Evolutionary conservation across 2,113 vertebrate genomes (phyloP), one percentile per base, ranked within the genome.

Genomic region (Spheniscus mendiculus): DNA sequence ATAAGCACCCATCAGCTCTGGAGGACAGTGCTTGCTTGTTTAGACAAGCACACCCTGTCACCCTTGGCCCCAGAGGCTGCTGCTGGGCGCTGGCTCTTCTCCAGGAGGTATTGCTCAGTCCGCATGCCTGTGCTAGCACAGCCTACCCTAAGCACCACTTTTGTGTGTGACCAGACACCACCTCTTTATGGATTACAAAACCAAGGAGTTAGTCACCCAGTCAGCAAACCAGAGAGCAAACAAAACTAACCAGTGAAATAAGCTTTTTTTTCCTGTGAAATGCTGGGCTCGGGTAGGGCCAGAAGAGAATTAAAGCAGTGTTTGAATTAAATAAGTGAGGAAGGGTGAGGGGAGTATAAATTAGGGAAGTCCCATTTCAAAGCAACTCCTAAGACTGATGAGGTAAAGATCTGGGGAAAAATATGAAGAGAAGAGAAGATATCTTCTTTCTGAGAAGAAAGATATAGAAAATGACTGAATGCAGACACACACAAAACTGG

Each of bases 291-390:
- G 10, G 29, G 65, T n/a, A 89, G 16, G 50, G 27, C 16, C 4
- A 2, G 44, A 72, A 76, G 16, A 62, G 5, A 10, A 67, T 73
- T 72, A 47, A 90, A 89, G 44, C 42, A 76, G 9, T 18, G 13
- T 61, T 94, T 63, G 27, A 82, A 62, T 29, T 74, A 84, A 52
- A 2, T 12, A 71, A 63, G 18, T 18, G n/a, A 76, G 29, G 1
- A 1, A 16, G 0, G 1, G 4, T 11, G 18, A 13, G 12, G 19
- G 25, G 25, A 27, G 13, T 3, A 25, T 67, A 50, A 85, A 50
- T 63, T 53, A 22, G 4, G 38, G 4, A 79, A 77, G 45, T 47
- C 10, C 7, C 49, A 45, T 40, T 85, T 92, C 80, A 90, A 93
- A 88, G 56, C 47, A 90, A 27, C 22, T 79, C 13, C 5, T 19